These are phyloP conservation scores for Cetoscarus ocellatus DNA, from an alignment of 2,797 vertebrate genomes.

Conservation along the genomic window DNA sequence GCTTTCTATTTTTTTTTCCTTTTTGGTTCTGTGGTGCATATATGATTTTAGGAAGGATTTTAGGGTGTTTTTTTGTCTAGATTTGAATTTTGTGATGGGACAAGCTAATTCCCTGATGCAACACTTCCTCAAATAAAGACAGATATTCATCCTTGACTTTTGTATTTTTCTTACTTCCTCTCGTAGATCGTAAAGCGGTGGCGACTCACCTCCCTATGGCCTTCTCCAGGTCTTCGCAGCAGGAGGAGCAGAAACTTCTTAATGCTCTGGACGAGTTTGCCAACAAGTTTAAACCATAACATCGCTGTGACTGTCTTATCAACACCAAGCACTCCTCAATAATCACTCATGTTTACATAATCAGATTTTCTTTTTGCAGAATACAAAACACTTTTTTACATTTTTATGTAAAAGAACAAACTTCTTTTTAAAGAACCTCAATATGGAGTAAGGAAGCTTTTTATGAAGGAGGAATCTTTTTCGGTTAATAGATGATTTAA, in stretches of 20 bases:
- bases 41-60: too few relatives aligned
- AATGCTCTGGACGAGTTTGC: constrained; percentile 79
- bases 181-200: constrained; percentile 84
- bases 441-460: background rate
- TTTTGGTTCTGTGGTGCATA: too few relatives aligned
- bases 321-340: constrained; percentile 30
- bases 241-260: constrained; percentile 83
- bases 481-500: background rate
- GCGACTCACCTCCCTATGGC: constrained; percentile 87
- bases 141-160: background rate
- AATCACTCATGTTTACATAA: constrained; percentile 42
- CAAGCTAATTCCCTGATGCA: too few relatives aligned
- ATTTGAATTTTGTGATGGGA: too few relatives aligned
- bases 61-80: too few relatives aligned
- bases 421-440: background rate
- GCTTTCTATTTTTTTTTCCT: too few relatives aligned
- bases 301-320: background rate
- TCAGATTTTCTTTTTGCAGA: background rate
- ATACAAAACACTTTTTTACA: background rate
- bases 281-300: constrained; percentile 81
- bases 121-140: background rate
- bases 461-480: background rate
- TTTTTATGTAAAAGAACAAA: background rate
- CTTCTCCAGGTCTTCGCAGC: constrained; percentile 71
- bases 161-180: constrained; percentile 5